phyloP scores from a whole-genome alignment of 2,888 invertebrate species.

The Thumatha senex region DNA sequence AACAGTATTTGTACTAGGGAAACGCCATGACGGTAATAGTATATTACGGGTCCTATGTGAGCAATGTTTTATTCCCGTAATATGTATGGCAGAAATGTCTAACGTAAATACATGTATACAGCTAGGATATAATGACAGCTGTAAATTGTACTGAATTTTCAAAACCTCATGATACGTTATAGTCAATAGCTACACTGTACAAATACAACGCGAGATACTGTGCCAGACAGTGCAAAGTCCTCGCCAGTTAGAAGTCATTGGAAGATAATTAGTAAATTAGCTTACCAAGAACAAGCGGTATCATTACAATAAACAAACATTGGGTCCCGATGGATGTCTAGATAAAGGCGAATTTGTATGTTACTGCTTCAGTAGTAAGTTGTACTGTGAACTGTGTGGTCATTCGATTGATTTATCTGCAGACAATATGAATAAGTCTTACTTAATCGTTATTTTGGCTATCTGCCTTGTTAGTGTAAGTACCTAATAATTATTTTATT shows the following conservation, averaged over 20 bases:
- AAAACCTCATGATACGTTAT: too few relatives aligned
- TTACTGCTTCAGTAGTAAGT: slow-evolving; percentile 37
- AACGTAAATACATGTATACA: too few relatives aligned
- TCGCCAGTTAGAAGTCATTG: slow-evolving; percentile 23
- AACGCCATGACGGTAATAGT: too few relatives aligned
- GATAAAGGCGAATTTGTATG: slow-evolving; percentile 40
- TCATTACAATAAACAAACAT: slow-evolving; percentile 49
- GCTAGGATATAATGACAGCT: too few relatives aligned
- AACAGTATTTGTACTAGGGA: too few relatives aligned
- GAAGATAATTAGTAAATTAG: slow-evolving; percentile 51
- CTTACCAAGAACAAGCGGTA: slow-evolving; percentile 38
- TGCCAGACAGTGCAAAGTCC: slow-evolving; percentile 1
- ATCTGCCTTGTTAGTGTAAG: slow-evolving; percentile 65
- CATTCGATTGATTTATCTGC: slow-evolving; percentile 21
- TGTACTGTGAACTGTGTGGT: slow-evolving; percentile 36
- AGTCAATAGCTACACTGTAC: too few relatives aligned
- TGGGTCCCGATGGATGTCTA: slow-evolving; percentile 17
- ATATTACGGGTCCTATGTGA: too few relatives aligned
- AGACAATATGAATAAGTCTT: slow-evolving; percentile 59
- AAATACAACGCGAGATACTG: too few relatives aligned
- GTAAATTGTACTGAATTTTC: too few relatives aligned
- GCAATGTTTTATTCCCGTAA: too few relatives aligned
- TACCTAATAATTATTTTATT: slow-evolving; percentile 20
- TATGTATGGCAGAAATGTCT: too few relatives aligned
- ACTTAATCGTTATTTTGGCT: slow-evolving; percentile 57